Conservation (phyloP, 2,113 vertebrate species). For the Gnathonemus echidnorhynchus region DNA sequence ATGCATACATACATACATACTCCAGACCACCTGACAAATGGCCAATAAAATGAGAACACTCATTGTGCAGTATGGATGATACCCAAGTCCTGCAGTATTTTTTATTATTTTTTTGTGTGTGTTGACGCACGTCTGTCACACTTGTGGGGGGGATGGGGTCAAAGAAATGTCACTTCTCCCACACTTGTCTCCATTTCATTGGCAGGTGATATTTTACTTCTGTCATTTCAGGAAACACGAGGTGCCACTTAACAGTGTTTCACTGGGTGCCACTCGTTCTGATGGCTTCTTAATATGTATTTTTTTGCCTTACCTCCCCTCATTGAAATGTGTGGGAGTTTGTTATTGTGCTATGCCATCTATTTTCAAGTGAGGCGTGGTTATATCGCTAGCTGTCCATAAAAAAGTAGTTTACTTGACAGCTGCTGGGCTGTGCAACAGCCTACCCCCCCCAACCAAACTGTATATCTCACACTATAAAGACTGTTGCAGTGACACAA, state of each 20-base stretch:
- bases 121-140: background rate
- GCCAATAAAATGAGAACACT: background rate
- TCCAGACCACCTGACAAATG: background rate
- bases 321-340: background rate
- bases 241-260: conserved; percentile 15
- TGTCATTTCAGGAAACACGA: conserved; percentile 3
- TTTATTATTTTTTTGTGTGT: background rate
- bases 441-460: background rate
- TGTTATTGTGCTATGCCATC: background rate
- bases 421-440: background rate
- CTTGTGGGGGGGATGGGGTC: background rate
- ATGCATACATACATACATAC: background rate
- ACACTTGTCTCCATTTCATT: conserved; percentile 14
- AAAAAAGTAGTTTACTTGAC: background rate
- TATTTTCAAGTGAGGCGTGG: background rate
- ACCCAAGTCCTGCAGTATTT: background rate
- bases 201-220: conserved; percentile 20
- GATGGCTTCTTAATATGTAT: background rate
- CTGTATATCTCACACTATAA: background rate
- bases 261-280: conserved; percentile 4
- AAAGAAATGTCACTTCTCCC: conserved; percentile 19
- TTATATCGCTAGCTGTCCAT: background rate
- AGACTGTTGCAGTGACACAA: background rate
- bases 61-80: background rate
- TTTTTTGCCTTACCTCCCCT: background rate